A percentile compares a stretch with the other conserved stretches of the same genome.
phyloP scores from a whole-genome alignment of 2,113 vertebrate genomes.

The Dinomys branickii region DNA sequence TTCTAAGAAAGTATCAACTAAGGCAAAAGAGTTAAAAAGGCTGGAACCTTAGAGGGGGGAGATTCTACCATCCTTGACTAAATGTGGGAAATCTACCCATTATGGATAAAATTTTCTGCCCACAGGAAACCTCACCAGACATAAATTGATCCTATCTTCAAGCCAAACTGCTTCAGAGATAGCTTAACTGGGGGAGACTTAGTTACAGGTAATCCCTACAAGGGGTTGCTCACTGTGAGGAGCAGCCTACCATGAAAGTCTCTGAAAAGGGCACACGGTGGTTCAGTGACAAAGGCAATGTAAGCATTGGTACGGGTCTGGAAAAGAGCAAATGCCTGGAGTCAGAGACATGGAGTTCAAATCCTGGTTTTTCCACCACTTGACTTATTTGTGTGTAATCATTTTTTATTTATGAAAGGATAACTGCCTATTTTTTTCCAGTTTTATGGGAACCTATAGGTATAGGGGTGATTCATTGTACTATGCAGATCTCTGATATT shows the following conservation, averaged over 20 bases:
- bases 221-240: background rate
- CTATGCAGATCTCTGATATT: background rate
- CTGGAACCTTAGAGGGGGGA: constrained; percentile 19
- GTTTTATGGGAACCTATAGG: constrained; percentile 42
- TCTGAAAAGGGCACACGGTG: background rate
- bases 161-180: constrained; percentile 47
- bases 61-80: constrained; percentile 56
- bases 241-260: background rate
- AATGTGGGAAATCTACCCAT: constrained; percentile 42
- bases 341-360: background rate
- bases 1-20: constrained; percentile 37
- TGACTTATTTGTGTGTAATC: background rate
- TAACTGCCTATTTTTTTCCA: background rate
- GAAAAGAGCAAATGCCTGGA: background rate
- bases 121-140: constrained; percentile 59
- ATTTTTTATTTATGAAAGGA: background rate
- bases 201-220: constrained; percentile 29
- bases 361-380: background rate
- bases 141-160: constrained; percentile 53
- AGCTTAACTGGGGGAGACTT: constrained; percentile 57
- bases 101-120: constrained; percentile 65
- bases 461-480: background rate
- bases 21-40: constrained; percentile 45
- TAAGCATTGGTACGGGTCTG: background rate
- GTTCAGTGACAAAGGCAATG: background rate